Percentiles rank a stretch among this genome's conserved stretches.
These are phyloP conservation scores for Ornithorhynchus anatinus DNA, from an alignment of 2,113 vertebrate genomes.

Conservation along the genomic window DNA sequence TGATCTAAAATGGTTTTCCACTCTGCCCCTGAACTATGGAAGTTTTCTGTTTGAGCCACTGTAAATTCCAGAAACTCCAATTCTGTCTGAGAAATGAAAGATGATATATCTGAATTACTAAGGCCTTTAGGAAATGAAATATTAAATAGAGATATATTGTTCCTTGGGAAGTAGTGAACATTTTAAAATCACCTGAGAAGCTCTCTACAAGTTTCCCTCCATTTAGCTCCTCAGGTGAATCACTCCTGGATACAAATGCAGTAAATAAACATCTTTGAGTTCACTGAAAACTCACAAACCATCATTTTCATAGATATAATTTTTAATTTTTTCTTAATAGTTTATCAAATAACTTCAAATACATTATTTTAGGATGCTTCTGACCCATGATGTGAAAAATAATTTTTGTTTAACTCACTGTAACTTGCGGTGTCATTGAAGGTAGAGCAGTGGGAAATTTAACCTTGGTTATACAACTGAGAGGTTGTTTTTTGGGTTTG, in stretches of 20 bases:
- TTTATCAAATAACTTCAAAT: not conserved
- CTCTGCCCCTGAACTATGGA: conserved; percentile 39
- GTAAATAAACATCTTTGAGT: not conserved
- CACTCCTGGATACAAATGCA: not conserved
- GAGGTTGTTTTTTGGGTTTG: too few relatives aligned
- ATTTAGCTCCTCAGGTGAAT: not conserved
- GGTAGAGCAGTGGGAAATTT: not conserved
- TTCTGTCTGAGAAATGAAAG: conserved; percentile 56
- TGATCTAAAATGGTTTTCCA: conserved; percentile 47
- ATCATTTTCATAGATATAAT: not conserved
- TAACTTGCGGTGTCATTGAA: not conserved
- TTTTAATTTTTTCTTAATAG: not conserved
- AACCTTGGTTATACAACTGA: too few relatives aligned
- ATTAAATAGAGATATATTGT: conserved; percentile 46
- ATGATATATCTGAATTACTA: conserved; percentile 37
- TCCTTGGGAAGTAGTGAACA: not conserved
- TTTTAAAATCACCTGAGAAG: not conserved
- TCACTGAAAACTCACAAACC: conserved; percentile 2
- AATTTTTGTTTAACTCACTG: not conserved
- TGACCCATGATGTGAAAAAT: not conserved
- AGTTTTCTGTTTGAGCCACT: conserved; percentile 31
- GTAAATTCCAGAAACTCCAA: conserved; percentile 52
- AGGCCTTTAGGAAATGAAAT: conserved; percentile 17
- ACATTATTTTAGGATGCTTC: not conserved
- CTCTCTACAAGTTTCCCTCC: not conserved